Evolutionary conservation across 2,113 vertebrate genomes (phyloP), one percentile per base, ranked within the genome.

Genomic region (Turnix velox): DNA sequence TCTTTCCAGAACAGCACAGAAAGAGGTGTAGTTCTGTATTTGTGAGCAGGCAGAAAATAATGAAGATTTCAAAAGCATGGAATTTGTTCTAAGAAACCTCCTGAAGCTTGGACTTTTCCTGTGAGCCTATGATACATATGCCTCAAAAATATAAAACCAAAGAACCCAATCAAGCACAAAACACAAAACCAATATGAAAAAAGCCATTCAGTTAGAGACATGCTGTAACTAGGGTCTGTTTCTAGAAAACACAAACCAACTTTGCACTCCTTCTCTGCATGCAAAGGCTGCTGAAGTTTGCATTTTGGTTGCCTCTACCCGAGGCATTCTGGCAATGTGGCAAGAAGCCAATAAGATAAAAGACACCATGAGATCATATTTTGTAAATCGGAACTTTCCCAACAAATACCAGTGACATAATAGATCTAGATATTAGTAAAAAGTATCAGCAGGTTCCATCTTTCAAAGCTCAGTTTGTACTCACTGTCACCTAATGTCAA

Each of bases 331-430:
- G 83, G 55, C 58, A 72, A 55, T 25, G 28, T 68, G 74, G 86
- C 91, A 94, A 91, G 62, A 76, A 87, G 74, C 84, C 92, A 94
- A 33, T 73, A 93, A 91, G 81, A 96, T 92, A 95, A 94, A 89
- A 73, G 25, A 78, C 15, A 28, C 46, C 6, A 2, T 88, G 69
- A 95, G 45, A 71, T 93, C 84, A 73, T 58, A 79, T 87, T 94
- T 82, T 62, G 23, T 39, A 79, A 69, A 95, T 73, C 54, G 82
- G 54, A 94, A 82, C 46, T 94, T 95, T 87, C 51, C 77, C 84
- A 43, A 87, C 73, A 61, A 81, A 22, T 54, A 61, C 25, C 31
- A 83, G 66, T 82, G 83, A 84, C 57, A 42, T 28, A 88, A 61
- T 4, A 87, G 57, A 88, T 87, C 45, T 65, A 72, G 84, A 92